Evolutionary conservation across 2,888 invertebrate species (phyloP).

Genomic region (Pecten maximus): DNA sequence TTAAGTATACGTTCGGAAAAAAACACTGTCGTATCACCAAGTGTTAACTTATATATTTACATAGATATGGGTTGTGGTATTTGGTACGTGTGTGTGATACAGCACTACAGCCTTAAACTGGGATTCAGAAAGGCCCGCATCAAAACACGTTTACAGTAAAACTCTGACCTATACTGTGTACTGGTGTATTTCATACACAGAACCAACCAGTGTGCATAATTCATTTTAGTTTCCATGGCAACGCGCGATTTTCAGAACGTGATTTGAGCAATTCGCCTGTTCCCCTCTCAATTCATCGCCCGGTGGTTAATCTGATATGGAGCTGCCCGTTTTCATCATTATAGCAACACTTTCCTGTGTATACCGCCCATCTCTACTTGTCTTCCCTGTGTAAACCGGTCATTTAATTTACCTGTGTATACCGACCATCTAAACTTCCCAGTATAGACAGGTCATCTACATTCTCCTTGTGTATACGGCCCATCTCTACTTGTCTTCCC

Average conservation of each 20-base stretch:
- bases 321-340: background rate
- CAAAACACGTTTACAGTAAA: background rate
- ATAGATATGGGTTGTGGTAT: background rate
- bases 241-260: conserved; percentile 33
- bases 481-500: background rate
- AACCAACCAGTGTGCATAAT: conserved; percentile 33
- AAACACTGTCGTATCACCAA: background rate
- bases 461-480: background rate
- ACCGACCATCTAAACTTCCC: background rate
- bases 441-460: too few relatives aligned
- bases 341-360: background rate
- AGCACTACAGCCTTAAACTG: background rate
- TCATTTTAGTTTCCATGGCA: conserved; percentile 33
- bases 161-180: conserved; percentile 21
- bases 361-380: background rate
- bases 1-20: background rate
- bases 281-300: background rate
- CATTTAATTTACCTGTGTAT: background rate
- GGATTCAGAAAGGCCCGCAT: background rate
- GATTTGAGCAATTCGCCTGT: conserved; percentile 4
- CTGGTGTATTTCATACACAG: background rate
- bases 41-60: background rate
- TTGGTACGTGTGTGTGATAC: background rate
- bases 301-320: background rate
- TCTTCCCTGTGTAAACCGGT: background rate